Evolutionary conservation across 2,113 vertebrate genomes (phyloP), one percentile per base, ranked within the genome.

Genomic region (Chamaea fasciata): DNA sequence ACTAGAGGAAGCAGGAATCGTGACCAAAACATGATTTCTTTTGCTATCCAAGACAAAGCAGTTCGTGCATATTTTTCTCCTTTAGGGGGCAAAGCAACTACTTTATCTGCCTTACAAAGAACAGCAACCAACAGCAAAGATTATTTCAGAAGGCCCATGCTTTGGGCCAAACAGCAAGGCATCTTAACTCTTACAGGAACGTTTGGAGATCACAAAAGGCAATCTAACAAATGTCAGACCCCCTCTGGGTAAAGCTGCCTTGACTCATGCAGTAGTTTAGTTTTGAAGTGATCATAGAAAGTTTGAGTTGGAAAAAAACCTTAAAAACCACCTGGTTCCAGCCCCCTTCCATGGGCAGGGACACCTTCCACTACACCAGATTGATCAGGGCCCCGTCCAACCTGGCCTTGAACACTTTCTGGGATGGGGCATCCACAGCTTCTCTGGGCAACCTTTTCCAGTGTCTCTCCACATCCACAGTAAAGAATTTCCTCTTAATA

Each of bases 361-460:
- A 64, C 14, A 27, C 31, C 10, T 80, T 27, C 15, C 35, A 33
- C 31, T 19, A 33, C 14, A 17, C 2, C 85, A 42, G 35, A 9
- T 3, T 16, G 27, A 11, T 57, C 42, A 56, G 12, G 35, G 42
- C 31, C 26, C 35, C 0, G 0, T 30, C 26, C 35, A 64, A 6
- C 5, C 26, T 10, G 21, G 31, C 31, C 37, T 28, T 27, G 50
- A 37, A 44, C 2, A 1, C 12, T 44, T 27, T 31, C 37, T 50
- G 20, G 24, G 35, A 56, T 50, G 27, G 10, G 44, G 6, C 17
- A 88, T 7, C 27, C 50, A 50, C 26, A 56, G 1, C 5, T 42
- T 15, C 35, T 42, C 13, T 74, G 52, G 1, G 37, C 31, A 57
- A 7, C 8, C 10, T 37, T 7, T 44, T 42, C 15, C 60, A 74